These are phyloP conservation scores for Trypoxylus dichotomus DNA, from an alignment of 1,140 invertebrate genomes.

Conservation along the genomic window DNA sequence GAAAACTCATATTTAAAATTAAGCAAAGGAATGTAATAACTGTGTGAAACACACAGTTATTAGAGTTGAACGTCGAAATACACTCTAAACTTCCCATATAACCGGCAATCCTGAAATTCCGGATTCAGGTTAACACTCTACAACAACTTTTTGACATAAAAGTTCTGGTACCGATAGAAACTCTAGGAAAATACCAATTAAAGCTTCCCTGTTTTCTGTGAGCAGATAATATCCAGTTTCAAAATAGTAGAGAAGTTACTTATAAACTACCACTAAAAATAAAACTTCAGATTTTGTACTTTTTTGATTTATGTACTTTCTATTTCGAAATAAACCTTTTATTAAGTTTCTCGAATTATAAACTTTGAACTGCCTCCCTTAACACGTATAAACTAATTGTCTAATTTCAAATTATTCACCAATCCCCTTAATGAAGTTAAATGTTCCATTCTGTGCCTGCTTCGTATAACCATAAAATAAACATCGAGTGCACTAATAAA, in stretches of 20 bases:
- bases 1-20: constrained; percentile 9
- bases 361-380: too few relatives aligned
- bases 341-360: too few relatives aligned
- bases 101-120: background rate
- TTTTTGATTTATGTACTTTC: too few relatives aligned
- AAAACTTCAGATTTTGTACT: too few relatives aligned
- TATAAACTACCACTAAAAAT: too few relatives aligned
- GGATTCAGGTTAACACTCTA: constrained; percentile 17
- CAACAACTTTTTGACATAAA: constrained; percentile 4
- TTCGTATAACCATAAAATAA: background rate
- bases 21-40: constrained; percentile 2
- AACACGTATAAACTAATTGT: too few relatives aligned
- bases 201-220: background rate
- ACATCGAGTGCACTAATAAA: background rate
- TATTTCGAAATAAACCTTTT: too few relatives aligned
- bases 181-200: background rate
- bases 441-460: background rate
- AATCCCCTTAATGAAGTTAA: background rate
- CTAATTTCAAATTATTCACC: too few relatives aligned
- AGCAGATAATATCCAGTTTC: background rate
- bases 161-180: constrained; percentile 7
- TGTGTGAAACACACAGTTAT: background rate
- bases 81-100: background rate
- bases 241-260: background rate
- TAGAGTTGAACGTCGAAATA: constrained; percentile 17